These are phyloP conservation scores for Cheracebus regulus DNA, from an alignment of 2,797 vertebrate genomes.

Conservation along the genomic window DNA sequence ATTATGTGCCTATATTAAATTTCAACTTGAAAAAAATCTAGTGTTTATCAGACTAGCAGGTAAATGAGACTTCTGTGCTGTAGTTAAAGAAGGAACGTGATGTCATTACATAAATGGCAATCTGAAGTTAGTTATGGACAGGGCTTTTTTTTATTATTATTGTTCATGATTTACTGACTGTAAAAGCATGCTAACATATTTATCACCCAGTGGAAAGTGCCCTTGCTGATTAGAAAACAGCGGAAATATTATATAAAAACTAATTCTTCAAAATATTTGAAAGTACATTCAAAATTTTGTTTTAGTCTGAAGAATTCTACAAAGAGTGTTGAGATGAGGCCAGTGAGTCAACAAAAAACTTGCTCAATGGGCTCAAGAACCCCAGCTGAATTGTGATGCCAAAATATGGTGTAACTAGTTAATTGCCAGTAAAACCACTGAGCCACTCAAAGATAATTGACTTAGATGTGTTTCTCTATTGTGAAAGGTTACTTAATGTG, in stretches of 20 bases:
- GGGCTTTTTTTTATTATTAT: background rate
- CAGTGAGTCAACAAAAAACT: background rate
- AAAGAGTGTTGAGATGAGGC: background rate
- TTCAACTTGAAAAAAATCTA: background rate
- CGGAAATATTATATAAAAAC: background rate
- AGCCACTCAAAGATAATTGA: background rate
- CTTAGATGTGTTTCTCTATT: background rate
- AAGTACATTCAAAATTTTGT: background rate
- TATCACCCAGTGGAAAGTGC: background rate
- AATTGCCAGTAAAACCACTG: background rate
- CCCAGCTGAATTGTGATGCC: background rate
- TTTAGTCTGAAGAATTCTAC: slow-evolving; percentile 5
- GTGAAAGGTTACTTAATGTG: background rate
- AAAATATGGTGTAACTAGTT: background rate
- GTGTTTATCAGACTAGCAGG: slow-evolving; percentile 26
- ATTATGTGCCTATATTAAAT: slow-evolving; percentile 39
- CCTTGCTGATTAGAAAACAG: slow-evolving; percentile 48
- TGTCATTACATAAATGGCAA: slow-evolving; percentile 39
- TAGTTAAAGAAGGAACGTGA: background rate
- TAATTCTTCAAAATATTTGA: background rate
- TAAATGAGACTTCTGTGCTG: slow-evolving; percentile 26
- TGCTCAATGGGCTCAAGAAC: background rate
- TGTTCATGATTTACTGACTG: slow-evolving; percentile 45
- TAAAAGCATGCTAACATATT: slow-evolving; percentile 44
- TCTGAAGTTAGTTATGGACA: slow-evolving; percentile 3